Base-by-base conservation (phyloP, 2,797 vertebrate genomes). In the Lepus townsendii region DNA sequence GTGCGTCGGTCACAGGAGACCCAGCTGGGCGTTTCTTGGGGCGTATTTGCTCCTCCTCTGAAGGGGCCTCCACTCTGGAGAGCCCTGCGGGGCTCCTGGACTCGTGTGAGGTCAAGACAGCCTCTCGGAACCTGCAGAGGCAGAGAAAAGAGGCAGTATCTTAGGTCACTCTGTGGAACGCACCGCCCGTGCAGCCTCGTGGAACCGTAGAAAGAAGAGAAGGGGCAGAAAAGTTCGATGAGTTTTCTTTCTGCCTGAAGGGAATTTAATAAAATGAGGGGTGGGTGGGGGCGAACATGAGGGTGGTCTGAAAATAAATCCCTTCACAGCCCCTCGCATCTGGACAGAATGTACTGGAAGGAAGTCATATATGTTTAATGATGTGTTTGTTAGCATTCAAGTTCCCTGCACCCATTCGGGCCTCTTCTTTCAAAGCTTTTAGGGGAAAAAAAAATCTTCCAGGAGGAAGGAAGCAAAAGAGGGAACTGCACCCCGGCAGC, bases 291-390 rank as follows among this genome's bases (percentile, higher is more conserved):
- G 60, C 54, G 6, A 11, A 47, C 24, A 30, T 16, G 82, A 93
- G 92, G 91, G 92, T 96, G 95, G 90, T 83, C 96, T 80, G 95
- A 62, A 63, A 84, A 78, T 16, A 63, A 79, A 62, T 0, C 9
- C 42, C 47, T 24, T 84, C 12, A 42, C 85, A 32, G 27, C 20
- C 84, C 24, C 60, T 83, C 1, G 26, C 90, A 52, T 96, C 92
- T 92, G 96, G 91, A 92, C 27, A 1, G 85, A 93, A 88, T 3
- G 88, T 35, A 2, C 78, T 47, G 93, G 76, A 90, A 96, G 97
- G 97, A 96, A 95, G 96, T 89, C 20, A 9, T 92, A 52, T 77
- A 57, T 1, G 5, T 60, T 96, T 96, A 95, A 97, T 69, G 94
- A 96, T 62, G 96, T 96, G 95, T 97, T 94, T 94, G 95, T 94